phyloP scores from a whole-genome alignment of 2,113 vertebrate species.

The Onychorhynchus coronatus region DNA sequence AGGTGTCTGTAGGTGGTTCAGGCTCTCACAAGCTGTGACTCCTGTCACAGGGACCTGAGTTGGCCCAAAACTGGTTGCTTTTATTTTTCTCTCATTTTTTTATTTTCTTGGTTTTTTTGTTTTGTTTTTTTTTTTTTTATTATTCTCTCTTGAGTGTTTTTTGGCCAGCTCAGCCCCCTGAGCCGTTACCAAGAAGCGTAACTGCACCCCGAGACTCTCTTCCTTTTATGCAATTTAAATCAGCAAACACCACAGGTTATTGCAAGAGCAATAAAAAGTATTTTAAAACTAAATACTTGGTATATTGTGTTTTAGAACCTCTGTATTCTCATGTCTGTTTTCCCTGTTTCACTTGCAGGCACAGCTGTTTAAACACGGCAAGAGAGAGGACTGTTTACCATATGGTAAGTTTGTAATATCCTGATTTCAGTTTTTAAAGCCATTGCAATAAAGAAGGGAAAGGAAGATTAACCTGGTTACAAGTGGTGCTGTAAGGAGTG shows the following conservation, averaged over 20 bases:
- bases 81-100: accelerated
- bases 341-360: constrained; percentile 74
- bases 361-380: constrained; percentile 95
- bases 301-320: background rate
- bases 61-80: background rate
- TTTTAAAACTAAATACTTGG: background rate
- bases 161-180: background rate
- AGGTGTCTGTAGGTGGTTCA: background rate
- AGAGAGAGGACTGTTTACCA: constrained; percentile 90
- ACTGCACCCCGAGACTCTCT: background rate
- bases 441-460: background rate
- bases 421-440: background rate
- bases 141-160: background rate
- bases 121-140: too few species aligned
- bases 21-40: background rate
- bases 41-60: background rate
- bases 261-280: background rate
- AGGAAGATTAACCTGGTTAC: background rate
- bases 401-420: constrained; percentile 79
- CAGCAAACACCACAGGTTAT: background rate
- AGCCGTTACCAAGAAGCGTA: background rate
- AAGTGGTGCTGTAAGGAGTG: background rate
- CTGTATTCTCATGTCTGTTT: background rate
- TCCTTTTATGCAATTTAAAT: background rate
- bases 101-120: too few species aligned